These are phyloP conservation scores for Lepidostoma basale DNA, from an alignment of 1,140 invertebrate genomes.

Conservation along the genomic window DNA sequence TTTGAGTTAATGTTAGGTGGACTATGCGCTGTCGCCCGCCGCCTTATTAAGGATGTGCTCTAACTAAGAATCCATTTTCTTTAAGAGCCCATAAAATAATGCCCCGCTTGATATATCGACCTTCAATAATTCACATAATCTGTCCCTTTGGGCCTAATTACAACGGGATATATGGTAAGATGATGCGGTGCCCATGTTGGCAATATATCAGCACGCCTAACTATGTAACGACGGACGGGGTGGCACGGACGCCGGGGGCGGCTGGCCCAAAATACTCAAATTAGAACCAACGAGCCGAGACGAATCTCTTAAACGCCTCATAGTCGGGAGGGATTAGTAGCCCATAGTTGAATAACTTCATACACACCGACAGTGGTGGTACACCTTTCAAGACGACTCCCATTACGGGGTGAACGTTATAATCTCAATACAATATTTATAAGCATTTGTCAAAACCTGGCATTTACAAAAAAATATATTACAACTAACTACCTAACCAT, in stretches of 20 bases:
- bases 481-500: too few relatives aligned
- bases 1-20: too few relatives aligned
- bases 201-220: constrained; percentile 31
- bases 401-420: too few relatives aligned
- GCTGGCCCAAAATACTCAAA: constrained; percentile 6
- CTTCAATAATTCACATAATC: constrained; percentile 30
- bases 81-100: constrained; percentile 33
- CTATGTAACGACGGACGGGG: constrained; percentile 33
- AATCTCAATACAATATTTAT: too few relatives aligned
- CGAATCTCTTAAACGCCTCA: constrained; percentile 4
- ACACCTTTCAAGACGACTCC: too few relatives aligned
- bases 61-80: constrained; percentile 31
- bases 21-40: too few relatives aligned
- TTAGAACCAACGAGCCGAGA: constrained; percentile 25
- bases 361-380: neutral
- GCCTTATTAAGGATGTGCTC: too few relatives aligned
- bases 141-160: constrained; percentile 29
- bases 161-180: constrained; percentile 36
- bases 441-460: too few relatives aligned
- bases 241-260: constrained; percentile 14
- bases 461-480: too few relatives aligned
- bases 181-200: constrained; percentile 23
- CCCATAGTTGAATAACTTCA: constrained; percentile 33
- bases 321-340: constrained; percentile 19
- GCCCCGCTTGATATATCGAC: constrained; percentile 22